Percentiles rank a stretch among this genome's conserved stretches.
Evolutionary conservation across 1,140 invertebrate species (phyloP).

Genomic region (Acromyrmex charruanus): DNA sequence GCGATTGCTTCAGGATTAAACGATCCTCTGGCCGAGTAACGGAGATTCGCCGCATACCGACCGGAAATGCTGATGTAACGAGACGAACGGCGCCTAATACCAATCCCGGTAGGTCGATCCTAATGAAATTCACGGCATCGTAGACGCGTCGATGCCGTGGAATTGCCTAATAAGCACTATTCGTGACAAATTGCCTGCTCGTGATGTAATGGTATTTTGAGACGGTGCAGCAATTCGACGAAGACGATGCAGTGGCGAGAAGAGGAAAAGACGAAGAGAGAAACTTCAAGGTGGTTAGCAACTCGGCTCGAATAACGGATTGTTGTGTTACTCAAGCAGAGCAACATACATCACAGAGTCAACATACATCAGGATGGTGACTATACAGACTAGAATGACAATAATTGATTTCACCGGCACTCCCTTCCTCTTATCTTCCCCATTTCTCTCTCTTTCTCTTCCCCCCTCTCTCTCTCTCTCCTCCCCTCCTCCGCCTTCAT

Average conservation of each 20-base stretch:
- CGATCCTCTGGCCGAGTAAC: conserved; percentile 48
- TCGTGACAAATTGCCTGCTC: conserved; percentile 85
- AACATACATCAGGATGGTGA: conserved; percentile 82
- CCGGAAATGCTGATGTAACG: conserved; percentile 61
- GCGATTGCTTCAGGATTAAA: conserved; percentile 62
- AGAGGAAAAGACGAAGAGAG: conserved; percentile 65
- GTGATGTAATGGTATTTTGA: conserved; percentile 84
- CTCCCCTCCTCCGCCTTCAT: background rate
- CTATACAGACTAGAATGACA: conserved; percentile 83
- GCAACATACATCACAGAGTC: conserved; percentile 83
- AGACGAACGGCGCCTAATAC: conserved; percentile 60
- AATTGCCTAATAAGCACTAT: conserved; percentile 85
- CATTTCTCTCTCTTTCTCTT: background rate
- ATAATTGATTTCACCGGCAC: conserved; percentile 84
- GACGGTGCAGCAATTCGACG: conserved; percentile 51
- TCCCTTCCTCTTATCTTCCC: conserved; percentile 15
- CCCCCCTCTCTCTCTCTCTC: background rate
- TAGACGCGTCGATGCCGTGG: conserved; percentile 82
- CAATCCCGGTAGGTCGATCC: conserved; percentile 70
- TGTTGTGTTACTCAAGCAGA: conserved; percentile 81
- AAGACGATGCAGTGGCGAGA: conserved; percentile 59
- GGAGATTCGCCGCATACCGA: conserved; percentile 61
- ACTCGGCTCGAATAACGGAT: conserved; percentile 79
- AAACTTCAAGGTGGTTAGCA: conserved; percentile 58
- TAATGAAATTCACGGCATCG: conserved; percentile 85